Conservation (phyloP, 2,113 vertebrate species). For the Gobiocypris rarus region DNA sequence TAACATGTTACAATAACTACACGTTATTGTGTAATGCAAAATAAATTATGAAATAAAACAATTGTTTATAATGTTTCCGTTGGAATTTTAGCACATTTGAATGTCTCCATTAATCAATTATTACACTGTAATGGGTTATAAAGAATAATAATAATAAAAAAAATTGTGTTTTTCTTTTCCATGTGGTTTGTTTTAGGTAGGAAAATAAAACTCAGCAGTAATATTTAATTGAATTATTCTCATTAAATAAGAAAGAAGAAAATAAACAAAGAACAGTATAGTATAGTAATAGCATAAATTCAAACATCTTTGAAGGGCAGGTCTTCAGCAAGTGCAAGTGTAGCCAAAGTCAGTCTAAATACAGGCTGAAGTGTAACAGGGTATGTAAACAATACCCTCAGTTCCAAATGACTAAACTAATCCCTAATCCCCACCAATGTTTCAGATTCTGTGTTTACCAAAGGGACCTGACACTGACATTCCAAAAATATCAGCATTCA, state of each 20-base stretch:
- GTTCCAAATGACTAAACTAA: slow-evolving; percentile 31
- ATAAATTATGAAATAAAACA: too few species aligned
- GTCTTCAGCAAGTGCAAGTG: slow-evolving; percentile 1
- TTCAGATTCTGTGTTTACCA: slow-evolving; percentile 39
- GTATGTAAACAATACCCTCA: slow-evolving; percentile 45
- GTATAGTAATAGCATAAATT: background rate
- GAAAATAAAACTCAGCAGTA: background rate
- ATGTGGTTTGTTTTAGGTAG: too few species aligned
- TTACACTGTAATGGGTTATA: too few species aligned
- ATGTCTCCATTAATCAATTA: too few species aligned
- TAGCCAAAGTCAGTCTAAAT: slow-evolving; percentile 34
- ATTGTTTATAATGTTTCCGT: too few species aligned
- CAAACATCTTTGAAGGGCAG: background rate
- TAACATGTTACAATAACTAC: too few species aligned
- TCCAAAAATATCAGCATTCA: background rate
- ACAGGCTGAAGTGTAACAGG: slow-evolving; percentile 26
- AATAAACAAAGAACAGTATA: background rate
- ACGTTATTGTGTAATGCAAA: too few species aligned
- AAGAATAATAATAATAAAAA: too few species aligned
- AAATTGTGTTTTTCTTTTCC: too few species aligned
- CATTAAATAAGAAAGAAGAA: background rate
- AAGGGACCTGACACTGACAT: background rate
- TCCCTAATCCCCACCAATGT: slow-evolving; percentile 42
- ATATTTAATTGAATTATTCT: background rate
- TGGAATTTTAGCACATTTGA: too few species aligned